Evolutionary conservation across 2,888 invertebrate species (phyloP).

Genomic region (Darwinula stevensoni): DNA sequence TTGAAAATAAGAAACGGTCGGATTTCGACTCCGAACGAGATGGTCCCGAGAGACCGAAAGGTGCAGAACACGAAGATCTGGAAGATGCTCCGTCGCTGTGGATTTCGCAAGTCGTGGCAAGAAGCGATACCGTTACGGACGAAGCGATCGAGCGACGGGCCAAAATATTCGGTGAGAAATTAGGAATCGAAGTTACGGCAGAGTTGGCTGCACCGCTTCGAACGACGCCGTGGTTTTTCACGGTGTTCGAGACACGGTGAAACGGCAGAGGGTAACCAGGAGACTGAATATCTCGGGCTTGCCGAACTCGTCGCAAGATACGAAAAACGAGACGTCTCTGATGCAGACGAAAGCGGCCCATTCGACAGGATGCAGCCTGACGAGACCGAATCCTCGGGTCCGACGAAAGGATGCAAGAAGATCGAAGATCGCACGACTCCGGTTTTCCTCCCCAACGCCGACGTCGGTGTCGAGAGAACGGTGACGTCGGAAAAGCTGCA

Average conservation of each 20-base stretch:
- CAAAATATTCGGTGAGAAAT: neutral
- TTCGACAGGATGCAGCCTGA: neutral
- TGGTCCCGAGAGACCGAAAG: no score
- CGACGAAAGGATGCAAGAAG: slow-evolving; percentile 2
- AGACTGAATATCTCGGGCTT: neutral
- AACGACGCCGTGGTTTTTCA: neutral
- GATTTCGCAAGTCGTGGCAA: neutral
- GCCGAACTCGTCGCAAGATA: neutral
- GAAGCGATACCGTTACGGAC: neutral
- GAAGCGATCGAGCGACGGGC: neutral
- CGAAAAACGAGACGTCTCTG: neutral
- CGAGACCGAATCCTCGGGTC: neutral
- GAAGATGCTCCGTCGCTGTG: neutral
- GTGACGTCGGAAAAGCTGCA: no score
- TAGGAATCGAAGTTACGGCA: no score
- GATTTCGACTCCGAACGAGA: no score
- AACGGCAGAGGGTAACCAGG: neutral
- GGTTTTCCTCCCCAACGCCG: neutral
- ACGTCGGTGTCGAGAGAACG: neutral
- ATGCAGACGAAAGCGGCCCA: neutral
- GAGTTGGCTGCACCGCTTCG: neutral
- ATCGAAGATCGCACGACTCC: neutral
- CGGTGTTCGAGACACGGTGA: neutral
- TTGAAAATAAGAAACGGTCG: no score
- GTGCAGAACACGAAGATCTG: neutral